Conservation (phyloP, 2,797 vertebrate species). For the Australoheros facetus region DNA sequence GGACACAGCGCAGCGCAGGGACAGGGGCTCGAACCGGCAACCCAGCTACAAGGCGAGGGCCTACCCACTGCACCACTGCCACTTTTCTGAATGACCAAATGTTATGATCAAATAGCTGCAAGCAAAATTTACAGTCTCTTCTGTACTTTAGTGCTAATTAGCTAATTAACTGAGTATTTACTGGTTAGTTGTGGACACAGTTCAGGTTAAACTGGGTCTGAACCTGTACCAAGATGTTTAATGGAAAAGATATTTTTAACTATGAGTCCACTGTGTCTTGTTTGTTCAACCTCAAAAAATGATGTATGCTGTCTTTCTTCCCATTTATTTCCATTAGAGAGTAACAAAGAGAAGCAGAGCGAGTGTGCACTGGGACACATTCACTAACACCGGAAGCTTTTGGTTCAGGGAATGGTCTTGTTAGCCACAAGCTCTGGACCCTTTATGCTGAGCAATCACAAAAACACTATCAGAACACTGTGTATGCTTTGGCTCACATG, state of each 20-base stretch:
- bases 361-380: conserved; percentile 4
- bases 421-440: conserved; percentile 10
- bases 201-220: not conserved
- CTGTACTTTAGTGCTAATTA: not conserved
- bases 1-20: too few species aligned
- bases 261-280: not conserved
- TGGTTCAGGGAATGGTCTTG: conserved; percentile 17
- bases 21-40: too few species aligned
- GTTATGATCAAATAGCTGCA: not conserved
- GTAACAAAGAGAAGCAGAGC: not conserved
- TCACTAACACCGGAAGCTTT: conserved; percentile 26
- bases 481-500: conserved; percentile 34
- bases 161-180: not conserved
- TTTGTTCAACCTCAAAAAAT: conserved; percentile 4
- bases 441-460: conserved; percentile 6
- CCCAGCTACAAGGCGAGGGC: too few species aligned
- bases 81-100: too few species aligned
- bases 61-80: too few species aligned
- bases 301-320: not conserved
- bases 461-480: conserved; percentile 14
- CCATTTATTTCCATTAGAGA: conserved; percentile 3
- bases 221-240: not conserved
- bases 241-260: not conserved
- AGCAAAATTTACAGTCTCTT: not conserved
- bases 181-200: not conserved